These are phyloP conservation scores for Boulengeromyrus knoepffleri DNA, from an alignment of 2,113 vertebrate genomes.

Conservation along the genomic window DNA sequence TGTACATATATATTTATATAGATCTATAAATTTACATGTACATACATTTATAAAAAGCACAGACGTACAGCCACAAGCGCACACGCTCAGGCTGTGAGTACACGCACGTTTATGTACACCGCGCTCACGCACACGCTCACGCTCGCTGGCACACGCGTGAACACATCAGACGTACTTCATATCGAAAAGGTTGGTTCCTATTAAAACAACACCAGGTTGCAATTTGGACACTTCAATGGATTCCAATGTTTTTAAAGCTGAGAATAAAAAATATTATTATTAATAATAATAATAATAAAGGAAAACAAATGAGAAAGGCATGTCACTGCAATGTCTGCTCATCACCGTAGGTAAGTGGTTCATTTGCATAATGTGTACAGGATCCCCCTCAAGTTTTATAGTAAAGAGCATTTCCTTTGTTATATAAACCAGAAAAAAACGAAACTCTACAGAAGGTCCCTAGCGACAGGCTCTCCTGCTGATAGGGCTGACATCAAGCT, in stretches of 20 bases:
- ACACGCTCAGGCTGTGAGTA: constrained; percentile 33
- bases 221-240: constrained; percentile 76
- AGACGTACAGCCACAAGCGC: constrained; percentile 28
- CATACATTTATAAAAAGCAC: constrained; percentile 64
- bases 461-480: constrained; percentile 72
- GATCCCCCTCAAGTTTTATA: constrained; percentile 56
- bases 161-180: constrained; percentile 58
- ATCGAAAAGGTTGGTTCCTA: constrained; percentile 65
- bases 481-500: constrained; percentile 86
- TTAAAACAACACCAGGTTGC: constrained; percentile 80
- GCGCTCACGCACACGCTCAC: background rate
- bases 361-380: constrained; percentile 87
- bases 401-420: constrained; percentile 77
- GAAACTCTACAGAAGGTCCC: constrained; percentile 79
- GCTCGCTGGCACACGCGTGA: constrained; percentile 45
- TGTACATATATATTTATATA: constrained; percentile 79
- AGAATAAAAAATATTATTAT: constrained; percentile 55
- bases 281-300: constrained; percentile 28
- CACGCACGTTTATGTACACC: constrained; percentile 23
- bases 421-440: constrained; percentile 86
- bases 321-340: constrained; percentile 73
- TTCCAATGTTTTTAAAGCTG: constrained; percentile 80
- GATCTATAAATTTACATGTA: constrained; percentile 76
- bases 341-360: constrained; percentile 75
- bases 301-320: constrained; percentile 59